Base-by-base conservation (phyloP, 1,140 invertebrate genomes). In the Camponotus pennsylvanicus region DNA sequence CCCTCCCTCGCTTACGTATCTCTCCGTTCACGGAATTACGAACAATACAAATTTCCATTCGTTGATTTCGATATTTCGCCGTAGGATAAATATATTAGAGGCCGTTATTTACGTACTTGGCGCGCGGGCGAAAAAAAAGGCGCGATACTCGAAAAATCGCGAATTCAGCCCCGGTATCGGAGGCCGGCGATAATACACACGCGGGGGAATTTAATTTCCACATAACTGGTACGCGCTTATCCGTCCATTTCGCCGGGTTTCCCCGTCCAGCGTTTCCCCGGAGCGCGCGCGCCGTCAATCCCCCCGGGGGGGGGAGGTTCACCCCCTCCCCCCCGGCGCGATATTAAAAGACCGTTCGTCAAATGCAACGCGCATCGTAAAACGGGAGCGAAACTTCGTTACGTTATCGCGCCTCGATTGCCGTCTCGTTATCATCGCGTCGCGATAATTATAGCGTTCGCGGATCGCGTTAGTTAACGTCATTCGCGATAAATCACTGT, bases 301-400 rank as follows among this genome's bases (percentile, higher is more conserved):
- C 27, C 27, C 27, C 27, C 27, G 27, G 27, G 27, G 27, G 27
- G 27, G 0, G 27, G 27, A 0, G 27, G 27, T 27, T 27, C 27
- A 27, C 27, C 27, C 27, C 27, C 27, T 80, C 34, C 8, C 49
- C 21, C 49, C 37, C 3, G 21, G 49, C 67, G 40, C 57, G 37
- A 73, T 82, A 82, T 73, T 82, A 73, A 82, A 82, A 73, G 79
- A 82, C 27, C 67, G 79, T 73, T 82, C 67, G 40, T 73, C 79
- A 82, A 82, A 73, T 27, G 27, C 34, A 40, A 45, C 27, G 4
- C 13, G 52, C 11, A n/a, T 59, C 52, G 78, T 45, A 57, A 82
- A 71, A 82, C 66, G 59, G 61, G 45, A 8, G 13, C 45, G 67
- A 45, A 71, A 82, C 40, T 73, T 82, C 40, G 27, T 82, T 71